Evolutionary conservation across 1,140 invertebrate species (phyloP), one percentile per base, ranked within the genome.

Genomic region (Zaprionus vittiger): DNA sequence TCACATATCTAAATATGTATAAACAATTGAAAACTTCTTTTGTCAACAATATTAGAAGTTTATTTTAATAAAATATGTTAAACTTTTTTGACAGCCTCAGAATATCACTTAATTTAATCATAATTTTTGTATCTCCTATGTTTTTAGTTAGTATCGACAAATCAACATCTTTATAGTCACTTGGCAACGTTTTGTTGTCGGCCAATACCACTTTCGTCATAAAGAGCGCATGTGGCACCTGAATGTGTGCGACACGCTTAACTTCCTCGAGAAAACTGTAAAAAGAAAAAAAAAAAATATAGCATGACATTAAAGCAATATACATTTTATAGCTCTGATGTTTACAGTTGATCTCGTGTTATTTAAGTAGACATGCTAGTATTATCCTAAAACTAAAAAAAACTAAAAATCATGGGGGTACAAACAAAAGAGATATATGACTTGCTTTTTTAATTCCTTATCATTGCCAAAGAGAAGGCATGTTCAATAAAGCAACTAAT

Each of bases 201-300:
- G 84, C 79, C 67, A 90, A 55, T 1, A 92, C 55, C 0, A 92
- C 77, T 70, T 91, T 92, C 12, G 76, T 84, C 91, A 92, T 92
- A 64, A 90, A 84, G 3, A 92, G 61, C 24, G 90, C 83, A 67
- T 92, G 91, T 9, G 77, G 76, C 2, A 92, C 52, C 67, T 92
- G 79, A 2, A 92, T 12, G 56, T 79, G 77, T 0, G 86, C 91
- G 15, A 82, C 69, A 4, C 73, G 61, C 34, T 83, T 56, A 7
- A 92, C 76, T 75, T 92, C 91, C 0, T 66, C 62, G 0, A 90
- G 57, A 59, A 92, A 92, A 38, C 91, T 92, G 57, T 24, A 60
- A 62, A 31, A 6, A 24, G 12, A 7, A 2, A 12, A 52, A 55
- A 12, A 52, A 55, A 2, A 12, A 52, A 60, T 20, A 22, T 31